These are phyloP conservation scores for Drosophila fulvimacula DNA, from an alignment of 2,888 invertebrate genomes.

Conservation along the genomic window DNA sequence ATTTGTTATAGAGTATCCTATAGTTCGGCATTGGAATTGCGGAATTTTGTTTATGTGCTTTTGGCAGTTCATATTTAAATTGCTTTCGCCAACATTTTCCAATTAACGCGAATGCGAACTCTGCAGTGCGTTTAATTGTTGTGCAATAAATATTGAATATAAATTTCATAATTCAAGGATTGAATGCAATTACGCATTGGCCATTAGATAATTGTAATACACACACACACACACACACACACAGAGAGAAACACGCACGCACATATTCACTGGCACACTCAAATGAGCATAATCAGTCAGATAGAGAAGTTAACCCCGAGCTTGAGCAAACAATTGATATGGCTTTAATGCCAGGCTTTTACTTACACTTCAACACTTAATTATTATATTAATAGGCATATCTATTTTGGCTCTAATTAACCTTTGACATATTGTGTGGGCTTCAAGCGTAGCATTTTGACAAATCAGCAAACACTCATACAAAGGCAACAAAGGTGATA, in stretches of 20 bases:
- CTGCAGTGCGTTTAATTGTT: conserved; percentile 16
- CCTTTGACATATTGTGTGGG: conserved; percentile 68
- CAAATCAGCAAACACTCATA: conserved; percentile 68
- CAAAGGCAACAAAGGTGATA: conserved; percentile 56
- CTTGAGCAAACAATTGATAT: conserved; percentile 36
- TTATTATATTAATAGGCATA: conserved; percentile 78
- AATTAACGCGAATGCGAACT: conserved; percentile 39
- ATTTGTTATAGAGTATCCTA: background rate
- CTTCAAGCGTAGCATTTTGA: conserved; percentile 64
- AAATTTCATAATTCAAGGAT: conserved; percentile 55
- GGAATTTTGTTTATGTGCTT: conserved; percentile 1
- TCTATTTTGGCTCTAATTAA: conserved; percentile 77
- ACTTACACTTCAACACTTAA: conserved; percentile 73
- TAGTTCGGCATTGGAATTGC: background rate
- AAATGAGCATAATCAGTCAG: background rate
- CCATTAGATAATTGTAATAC: conserved; percentile 40
- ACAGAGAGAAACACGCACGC: background rate
- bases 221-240: background rate
- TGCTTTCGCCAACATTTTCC: conserved; percentile 38
- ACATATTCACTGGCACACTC: background rate
- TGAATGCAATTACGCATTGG: conserved; percentile 45
- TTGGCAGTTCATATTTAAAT: conserved; percentile 33
- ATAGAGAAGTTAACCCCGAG: background rate
- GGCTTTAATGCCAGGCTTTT: conserved; percentile 52
- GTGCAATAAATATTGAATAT: conserved; percentile 53